Conservation (phyloP, 2,888 invertebrate species). For the Parasteatoda lunata region DNA sequence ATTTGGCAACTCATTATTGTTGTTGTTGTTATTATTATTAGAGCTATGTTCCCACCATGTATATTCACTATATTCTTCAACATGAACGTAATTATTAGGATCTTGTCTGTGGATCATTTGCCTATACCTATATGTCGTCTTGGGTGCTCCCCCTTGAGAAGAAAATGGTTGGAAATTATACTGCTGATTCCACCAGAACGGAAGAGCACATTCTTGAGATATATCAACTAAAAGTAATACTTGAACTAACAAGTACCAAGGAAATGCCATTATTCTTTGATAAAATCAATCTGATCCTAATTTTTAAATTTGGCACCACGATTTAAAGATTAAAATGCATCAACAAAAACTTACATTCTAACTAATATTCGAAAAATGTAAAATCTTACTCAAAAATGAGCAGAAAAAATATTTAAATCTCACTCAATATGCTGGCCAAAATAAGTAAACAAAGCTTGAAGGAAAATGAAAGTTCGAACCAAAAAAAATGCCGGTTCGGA, state of each 20-base stretch:
- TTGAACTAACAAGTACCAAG: background rate
- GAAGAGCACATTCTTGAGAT: slow-evolving; percentile 55
- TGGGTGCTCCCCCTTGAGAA: slow-evolving; percentile 25
- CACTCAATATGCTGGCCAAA: no score
- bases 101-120: slow-evolving; percentile 37
- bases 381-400: no score
- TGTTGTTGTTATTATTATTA: no score
- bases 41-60: slow-evolving; percentile 49
- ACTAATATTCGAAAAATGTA: no score
- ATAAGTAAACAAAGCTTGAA: no score
- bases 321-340: no score
- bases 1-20: background rate
- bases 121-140: slow-evolving; percentile 44
- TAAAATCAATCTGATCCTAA: no score
- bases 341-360: no score
- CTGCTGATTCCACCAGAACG: slow-evolving; percentile 61
- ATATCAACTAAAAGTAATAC: slow-evolving; percentile 23
- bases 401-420: no score
- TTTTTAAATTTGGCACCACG: no score
- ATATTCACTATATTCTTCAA: slow-evolving; percentile 59
- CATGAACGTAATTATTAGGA: slow-evolving; percentile 53
- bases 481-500: no score
- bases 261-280: background rate
- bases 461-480: no score
- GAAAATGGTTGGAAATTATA: slow-evolving; percentile 43